phyloP scores from a whole-genome alignment of 1,140 invertebrate genomes.

The Halictus rubicundus region DNA sequence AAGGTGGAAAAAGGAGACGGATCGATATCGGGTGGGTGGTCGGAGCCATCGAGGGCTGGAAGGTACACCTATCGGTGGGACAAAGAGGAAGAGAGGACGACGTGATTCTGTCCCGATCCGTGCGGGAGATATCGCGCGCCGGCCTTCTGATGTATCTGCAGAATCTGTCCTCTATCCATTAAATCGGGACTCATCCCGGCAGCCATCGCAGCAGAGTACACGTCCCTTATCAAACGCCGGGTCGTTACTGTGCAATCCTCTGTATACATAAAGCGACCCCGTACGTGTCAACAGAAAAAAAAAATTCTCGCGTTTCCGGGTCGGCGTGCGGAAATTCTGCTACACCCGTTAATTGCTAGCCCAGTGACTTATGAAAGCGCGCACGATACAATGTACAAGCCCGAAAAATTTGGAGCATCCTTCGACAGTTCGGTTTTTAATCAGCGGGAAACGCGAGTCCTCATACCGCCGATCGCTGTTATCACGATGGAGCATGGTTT shows the following conservation, averaged over 20 bases:
- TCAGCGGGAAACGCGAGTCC: no score
- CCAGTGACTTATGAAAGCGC: no score
- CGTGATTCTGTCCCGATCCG: slow-evolving; percentile 75
- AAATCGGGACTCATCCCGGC: slow-evolving; percentile 68
- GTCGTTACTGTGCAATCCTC: slow-evolving; percentile 48
- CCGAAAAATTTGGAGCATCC: no score
- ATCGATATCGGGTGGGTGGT: slow-evolving; percentile 31
- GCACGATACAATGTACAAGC: no score
- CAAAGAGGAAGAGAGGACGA: slow-evolving; percentile 49
- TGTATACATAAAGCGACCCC: slow-evolving; percentile 4
- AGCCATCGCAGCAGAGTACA: slow-evolving; percentile 30
- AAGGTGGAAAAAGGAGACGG: slow-evolving; percentile 55
- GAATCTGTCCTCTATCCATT: slow-evolving; percentile 78
- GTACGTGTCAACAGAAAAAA: slow-evolving; percentile 56
- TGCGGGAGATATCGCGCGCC: slow-evolving; percentile 67
- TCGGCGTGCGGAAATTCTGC: no score
- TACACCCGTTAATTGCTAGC: no score
- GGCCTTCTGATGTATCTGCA: slow-evolving; percentile 75
- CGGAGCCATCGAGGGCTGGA: slow-evolving; percentile 23
- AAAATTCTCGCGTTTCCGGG: neutral
- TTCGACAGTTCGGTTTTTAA: no score
- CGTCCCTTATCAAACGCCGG: slow-evolving; percentile 59
- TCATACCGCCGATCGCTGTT: no score
- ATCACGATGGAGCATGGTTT: no score
- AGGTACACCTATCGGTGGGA: slow-evolving; percentile 37